Evolutionary conservation across 2,888 invertebrate genomes (phyloP).

Genomic region (Ormia ochracea): DNA sequence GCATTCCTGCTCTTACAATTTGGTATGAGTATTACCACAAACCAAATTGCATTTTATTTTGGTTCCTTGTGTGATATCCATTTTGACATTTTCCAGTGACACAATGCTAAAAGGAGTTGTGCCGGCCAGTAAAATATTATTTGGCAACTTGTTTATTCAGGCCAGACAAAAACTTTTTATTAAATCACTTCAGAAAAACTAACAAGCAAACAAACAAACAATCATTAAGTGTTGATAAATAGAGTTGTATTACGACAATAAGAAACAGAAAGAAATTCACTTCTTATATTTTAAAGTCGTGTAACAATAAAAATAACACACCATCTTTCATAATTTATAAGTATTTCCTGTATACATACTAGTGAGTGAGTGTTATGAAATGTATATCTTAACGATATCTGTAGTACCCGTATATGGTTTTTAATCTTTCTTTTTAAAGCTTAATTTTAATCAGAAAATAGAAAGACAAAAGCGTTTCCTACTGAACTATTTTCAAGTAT

Average conservation of each 20-base stretch:
- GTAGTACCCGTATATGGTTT: no score
- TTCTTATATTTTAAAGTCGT: not conserved
- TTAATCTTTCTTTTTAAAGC: no score
- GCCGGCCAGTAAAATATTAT: not conserved
- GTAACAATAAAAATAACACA: no score
- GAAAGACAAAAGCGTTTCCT: no score
- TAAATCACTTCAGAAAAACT: slow-evolving; percentile 5
- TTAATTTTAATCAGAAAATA: no score
- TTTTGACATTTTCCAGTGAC: slow-evolving; percentile 61
- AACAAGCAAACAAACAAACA: slow-evolving; percentile 12
- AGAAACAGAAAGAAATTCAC: slow-evolving; percentile 16
- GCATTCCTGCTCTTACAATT: no score
- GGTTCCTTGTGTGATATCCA: slow-evolving; percentile 14
- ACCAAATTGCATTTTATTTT: not conserved
- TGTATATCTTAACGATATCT: not conserved
- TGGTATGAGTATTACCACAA: no score
- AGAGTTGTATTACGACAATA: not conserved
- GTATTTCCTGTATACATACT: slow-evolving; percentile 45
- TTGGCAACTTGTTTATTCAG: slow-evolving; percentile 35
- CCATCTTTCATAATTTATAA: slow-evolving; percentile 20
- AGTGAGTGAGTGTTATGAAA: no score
- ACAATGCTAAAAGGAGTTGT: slow-evolving; percentile 51
- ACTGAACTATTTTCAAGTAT: no score
- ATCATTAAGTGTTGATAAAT: not conserved
- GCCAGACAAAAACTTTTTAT: slow-evolving; percentile 20